These are phyloP conservation scores for Melinaea marsaeus DNA, from an alignment of 2,888 invertebrate genomes.

Conservation along the genomic window DNA sequence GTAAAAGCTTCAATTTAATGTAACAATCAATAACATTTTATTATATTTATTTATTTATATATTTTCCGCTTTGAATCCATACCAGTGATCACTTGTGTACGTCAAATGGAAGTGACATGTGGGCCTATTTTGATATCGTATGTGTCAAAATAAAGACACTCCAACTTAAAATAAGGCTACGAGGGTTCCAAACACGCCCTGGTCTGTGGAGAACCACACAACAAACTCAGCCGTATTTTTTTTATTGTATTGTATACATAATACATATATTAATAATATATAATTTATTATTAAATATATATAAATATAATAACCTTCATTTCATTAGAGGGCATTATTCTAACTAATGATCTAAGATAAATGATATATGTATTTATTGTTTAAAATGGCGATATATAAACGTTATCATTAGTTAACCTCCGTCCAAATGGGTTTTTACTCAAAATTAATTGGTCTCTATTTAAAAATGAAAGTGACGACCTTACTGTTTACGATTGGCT, in stretches of 20 bases:
- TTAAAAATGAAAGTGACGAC: constrained; percentile 29
- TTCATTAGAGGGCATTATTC: background rate
- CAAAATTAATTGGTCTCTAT: constrained; percentile 27
- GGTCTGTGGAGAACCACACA: too few species aligned
- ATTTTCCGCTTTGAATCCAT: too few species aligned
- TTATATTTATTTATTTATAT: constrained; percentile 9
- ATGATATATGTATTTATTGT: constrained; percentile 1
- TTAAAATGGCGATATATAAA: constrained; percentile 5
- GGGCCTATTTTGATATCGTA: too few species aligned
- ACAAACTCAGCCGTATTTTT: constrained; percentile 4
- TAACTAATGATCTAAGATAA: too few species aligned
- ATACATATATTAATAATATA: background rate
- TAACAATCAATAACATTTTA: constrained; percentile 26
- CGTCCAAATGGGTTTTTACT: constrained; percentile 24
- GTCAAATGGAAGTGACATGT: too few species aligned
- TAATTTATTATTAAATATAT: background rate
- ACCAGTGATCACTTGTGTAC: too few species aligned
- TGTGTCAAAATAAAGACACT: too few species aligned
- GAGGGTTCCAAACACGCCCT: too few species aligned
- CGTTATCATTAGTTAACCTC: constrained; percentile 17
- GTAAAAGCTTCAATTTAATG: constrained; percentile 29
- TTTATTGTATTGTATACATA: constrained; percentile 4
- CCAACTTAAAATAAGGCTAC: too few species aligned
- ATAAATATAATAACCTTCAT: background rate
- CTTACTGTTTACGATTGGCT: background rate